These are phyloP conservation scores for Oeneis ivallda DNA, from an alignment of 2,888 invertebrate genomes.

Conservation along the genomic window DNA sequence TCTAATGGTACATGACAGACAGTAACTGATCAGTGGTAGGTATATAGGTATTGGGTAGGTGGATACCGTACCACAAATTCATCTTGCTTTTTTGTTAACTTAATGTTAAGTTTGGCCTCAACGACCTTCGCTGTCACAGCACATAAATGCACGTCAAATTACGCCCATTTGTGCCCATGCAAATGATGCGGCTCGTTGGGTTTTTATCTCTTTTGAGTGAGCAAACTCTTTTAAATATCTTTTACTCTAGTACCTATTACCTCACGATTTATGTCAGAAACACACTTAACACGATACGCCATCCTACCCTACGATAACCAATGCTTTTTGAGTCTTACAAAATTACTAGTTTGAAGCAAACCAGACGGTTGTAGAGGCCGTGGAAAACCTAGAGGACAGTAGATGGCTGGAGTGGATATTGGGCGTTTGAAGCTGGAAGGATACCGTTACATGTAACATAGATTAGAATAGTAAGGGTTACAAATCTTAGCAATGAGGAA, in stretches of 20 bases:
- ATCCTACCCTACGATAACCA: too few relatives aligned
- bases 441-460: too few relatives aligned
- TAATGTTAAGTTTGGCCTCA: conserved; percentile 7
- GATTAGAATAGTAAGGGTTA: too few relatives aligned
- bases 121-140: conserved; percentile 17
- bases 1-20: not conserved
- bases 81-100: not conserved
- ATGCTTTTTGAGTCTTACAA: too few relatives aligned
- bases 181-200: conserved; percentile 1
- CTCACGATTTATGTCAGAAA: too few relatives aligned
- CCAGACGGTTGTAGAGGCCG: too few relatives aligned
- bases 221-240: not conserved
- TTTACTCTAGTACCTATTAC: not conserved
- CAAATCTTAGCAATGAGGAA: too few relatives aligned
- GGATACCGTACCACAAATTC: not conserved
- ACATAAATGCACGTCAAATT: conserved; percentile 11
- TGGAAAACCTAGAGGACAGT: too few relatives aligned
- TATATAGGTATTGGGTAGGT: not conserved
- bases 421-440: too few relatives aligned
- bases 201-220: conserved; percentile 1
- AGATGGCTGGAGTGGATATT: too few relatives aligned
- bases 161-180: conserved; percentile 19
- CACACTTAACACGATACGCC: too few relatives aligned
- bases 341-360: too few relatives aligned
- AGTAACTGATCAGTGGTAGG: not conserved